Evolutionary conservation across 37 sponge, comb jelly and placozoan species (phyloP), one percentile per base, ranked within the genome.

Genomic region (Cladorhizidae sp.): DNA sequence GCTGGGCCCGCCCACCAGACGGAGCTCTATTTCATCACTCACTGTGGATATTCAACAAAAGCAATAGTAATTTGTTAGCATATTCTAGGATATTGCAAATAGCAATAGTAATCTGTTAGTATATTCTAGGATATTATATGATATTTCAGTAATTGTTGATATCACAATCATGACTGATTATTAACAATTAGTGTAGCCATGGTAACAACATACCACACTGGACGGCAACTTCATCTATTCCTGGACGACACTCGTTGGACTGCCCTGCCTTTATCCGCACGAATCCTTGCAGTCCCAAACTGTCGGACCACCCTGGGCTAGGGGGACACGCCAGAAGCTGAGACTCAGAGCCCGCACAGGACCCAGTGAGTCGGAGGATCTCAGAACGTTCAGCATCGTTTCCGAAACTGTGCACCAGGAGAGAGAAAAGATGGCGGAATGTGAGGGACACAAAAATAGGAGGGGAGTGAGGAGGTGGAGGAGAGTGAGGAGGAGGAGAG

Each of bases 131-230:
- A 9, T 45, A 45, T 9, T 12, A 45, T 9, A 45, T 45, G 49
- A 9, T 9, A 45, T 5, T 9, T 45, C 8, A 45, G 9, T 9
- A 45, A 9, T 45, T n/a, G n/a, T n/a, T n/a, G n/a, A n/a, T n/a
- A n/a, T n/a, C n/a, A n/a, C n/a, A n/a, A n/a, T n/a, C n/a, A 9
- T 45, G 49, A 45, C 49, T 38, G 37, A 21, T n/a, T n/a, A n/a
- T n/a, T n/a, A n/a, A n/a, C n/a, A n/a, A n/a, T n/a, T n/a, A n/a
- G n/a, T n/a, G n/a, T n/a, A n/a, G n/a, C n/a, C n/a, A n/a, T n/a
- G n/a, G n/a, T n/a, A n/a, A n/a, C n/a, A n/a, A n/a, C 71, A 50
- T 68, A 70, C 80, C 37, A 32, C 83, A 83, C 33, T 74, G 74
- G n/a, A 83, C 21, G 29, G 43, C 73, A 1, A 83, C 83, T 73